Evolutionary conservation across 2,888 invertebrate species (phyloP).

Genomic region (Venusia cambrica): DNA sequence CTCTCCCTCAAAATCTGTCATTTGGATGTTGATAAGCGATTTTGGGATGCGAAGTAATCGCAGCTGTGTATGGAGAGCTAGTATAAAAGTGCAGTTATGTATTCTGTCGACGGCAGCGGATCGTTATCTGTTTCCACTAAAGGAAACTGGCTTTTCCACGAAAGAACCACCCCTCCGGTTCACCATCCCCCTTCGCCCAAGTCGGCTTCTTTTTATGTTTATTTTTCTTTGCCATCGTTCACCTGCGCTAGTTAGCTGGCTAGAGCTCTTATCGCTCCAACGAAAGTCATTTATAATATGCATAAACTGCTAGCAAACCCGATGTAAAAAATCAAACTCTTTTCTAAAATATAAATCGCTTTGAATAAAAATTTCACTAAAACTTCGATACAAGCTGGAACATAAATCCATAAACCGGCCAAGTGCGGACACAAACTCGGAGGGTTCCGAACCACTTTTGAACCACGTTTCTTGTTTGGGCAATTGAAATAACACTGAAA

Average conservation of each 20-base stretch:
- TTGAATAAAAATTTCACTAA: constrained; percentile 24
- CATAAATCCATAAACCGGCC: constrained; percentile 41
- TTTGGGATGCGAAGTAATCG: constrained; percentile 49
- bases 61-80: constrained; percentile 51
- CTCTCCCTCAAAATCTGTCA: constrained; percentile 55
- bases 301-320: neutral
- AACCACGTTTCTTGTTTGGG: too few species aligned
- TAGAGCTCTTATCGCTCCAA: constrained; percentile 58
- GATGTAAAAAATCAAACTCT: neutral
- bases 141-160: constrained; percentile 78
- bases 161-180: constrained; percentile 70
- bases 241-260: constrained; percentile 76
- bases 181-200: constrained; percentile 52
- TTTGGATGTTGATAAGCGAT: constrained; percentile 61
- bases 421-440: too few species aligned
- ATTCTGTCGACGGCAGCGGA: constrained; percentile 78
- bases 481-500: too few species aligned
- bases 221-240: constrained; percentile 76
- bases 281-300: constrained; percentile 4
- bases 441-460: too few species aligned
- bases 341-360: constrained; percentile 19
- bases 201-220: constrained; percentile 71
- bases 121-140: constrained; percentile 81
- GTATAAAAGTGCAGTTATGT: constrained; percentile 75
- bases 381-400: constrained; percentile 23